phyloP scores from a whole-genome alignment of 2,797 vertebrate genomes.

The Rhyacichthys aspro region DNA sequence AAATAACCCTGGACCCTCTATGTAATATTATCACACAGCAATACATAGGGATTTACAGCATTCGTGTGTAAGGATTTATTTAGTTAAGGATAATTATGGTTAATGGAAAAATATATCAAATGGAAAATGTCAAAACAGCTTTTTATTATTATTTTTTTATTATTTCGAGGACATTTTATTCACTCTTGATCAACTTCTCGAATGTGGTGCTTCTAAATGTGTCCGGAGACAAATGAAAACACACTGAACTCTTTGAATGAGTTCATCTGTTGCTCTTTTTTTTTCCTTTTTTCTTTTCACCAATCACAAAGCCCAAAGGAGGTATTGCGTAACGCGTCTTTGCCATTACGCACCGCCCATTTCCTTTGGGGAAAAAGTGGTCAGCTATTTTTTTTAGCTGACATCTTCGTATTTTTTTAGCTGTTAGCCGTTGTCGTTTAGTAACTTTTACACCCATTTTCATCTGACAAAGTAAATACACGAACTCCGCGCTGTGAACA shows the following conservation, averaged over 20 bases:
- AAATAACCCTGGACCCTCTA: too few relatives aligned
- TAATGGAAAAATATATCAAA: too few relatives aligned
- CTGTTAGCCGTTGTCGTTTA: conserved; percentile 63
- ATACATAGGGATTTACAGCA: background rate
- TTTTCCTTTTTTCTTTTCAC: conserved; percentile 36
- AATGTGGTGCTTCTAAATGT: background rate
- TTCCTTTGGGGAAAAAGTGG: conserved; percentile 72
- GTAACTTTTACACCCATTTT: conserved; percentile 51
- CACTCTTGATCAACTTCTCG: too few relatives aligned
- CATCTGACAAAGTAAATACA: conserved; percentile 36
- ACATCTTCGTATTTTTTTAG: conserved; percentile 70
- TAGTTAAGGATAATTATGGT: too few relatives aligned
- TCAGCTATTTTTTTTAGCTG: conserved; percentile 74
- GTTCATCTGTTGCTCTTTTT: conserved; percentile 13
- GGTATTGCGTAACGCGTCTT: conserved; percentile 66
- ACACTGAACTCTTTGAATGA: background rate
- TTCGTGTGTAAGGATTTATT: too few relatives aligned
- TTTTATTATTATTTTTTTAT: too few relatives aligned
- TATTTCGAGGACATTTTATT: too few relatives aligned
- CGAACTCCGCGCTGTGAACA: conserved; percentile 61
- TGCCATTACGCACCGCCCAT: conserved; percentile 60
- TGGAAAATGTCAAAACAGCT: too few relatives aligned
- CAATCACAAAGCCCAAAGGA: conserved; percentile 66
- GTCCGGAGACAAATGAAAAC: background rate
- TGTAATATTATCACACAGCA: too few relatives aligned